phyloP scores from a whole-genome alignment of 1,140 invertebrate species.

The Drosophila albomicans region DNA sequence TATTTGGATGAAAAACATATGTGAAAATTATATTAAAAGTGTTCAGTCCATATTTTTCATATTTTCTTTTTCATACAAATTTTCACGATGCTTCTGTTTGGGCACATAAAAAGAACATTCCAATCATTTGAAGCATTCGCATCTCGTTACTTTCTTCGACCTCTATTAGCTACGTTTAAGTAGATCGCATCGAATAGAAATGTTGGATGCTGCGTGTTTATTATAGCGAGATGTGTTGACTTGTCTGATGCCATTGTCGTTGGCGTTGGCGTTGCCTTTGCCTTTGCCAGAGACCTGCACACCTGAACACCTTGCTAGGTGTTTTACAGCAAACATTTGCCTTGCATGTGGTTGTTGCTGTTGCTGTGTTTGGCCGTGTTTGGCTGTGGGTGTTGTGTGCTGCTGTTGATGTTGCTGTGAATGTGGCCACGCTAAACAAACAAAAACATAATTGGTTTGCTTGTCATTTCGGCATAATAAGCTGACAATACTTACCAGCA shows the following conservation, averaged over 20 bases:
- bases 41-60: no score
- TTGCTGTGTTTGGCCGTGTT: neutral
- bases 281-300: neutral
- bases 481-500: slow-evolving; percentile 63
- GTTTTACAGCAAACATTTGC: slow-evolving; percentile 37
- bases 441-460: slow-evolving; percentile 82
- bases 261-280: no score
- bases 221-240: slow-evolving; percentile 34
- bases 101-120: no score
- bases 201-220: slow-evolving; percentile 39
- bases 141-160: neutral
- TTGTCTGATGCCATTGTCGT: neutral
- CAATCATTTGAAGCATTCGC: no score
- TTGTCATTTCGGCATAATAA: slow-evolving; percentile 74
- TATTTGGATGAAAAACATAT: no score
- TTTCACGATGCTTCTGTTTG: no score
- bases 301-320: slow-evolving; percentile 33
- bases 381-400: no score
- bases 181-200: slow-evolving; percentile 24
- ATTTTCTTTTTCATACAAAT: no score
- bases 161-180: neutral
- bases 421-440: slow-evolving; percentile 67
- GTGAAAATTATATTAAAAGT: no score
- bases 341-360: slow-evolving; percentile 8
- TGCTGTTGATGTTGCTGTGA: slow-evolving; percentile 9